phyloP scores from a whole-genome alignment of 2,113 vertebrate genomes.

The Cololabis saira region DNA sequence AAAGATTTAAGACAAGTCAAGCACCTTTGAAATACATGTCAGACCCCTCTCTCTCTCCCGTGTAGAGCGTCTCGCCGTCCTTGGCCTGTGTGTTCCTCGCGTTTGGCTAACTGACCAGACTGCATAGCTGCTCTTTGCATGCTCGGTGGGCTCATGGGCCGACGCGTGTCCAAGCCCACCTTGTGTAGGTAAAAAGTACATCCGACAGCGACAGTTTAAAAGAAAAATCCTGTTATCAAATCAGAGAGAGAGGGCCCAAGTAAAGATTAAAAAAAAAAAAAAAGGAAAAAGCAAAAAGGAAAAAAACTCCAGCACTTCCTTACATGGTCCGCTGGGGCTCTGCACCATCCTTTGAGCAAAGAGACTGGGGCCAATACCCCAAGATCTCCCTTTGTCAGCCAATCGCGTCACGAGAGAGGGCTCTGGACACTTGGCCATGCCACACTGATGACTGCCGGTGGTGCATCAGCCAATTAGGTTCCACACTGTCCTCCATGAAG shows the following conservation, averaged over 20 bases:
- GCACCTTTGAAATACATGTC: slow-evolving; percentile 81
- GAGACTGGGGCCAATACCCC: slow-evolving; percentile 77
- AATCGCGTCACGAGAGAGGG: slow-evolving; percentile 82
- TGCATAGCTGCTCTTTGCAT: slow-evolving; percentile 78
- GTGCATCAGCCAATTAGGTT: slow-evolving; percentile 84
- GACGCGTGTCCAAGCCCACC: slow-evolving; percentile 56
- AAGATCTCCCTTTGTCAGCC: slow-evolving; percentile 84
- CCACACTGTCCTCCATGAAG: slow-evolving; percentile 86
- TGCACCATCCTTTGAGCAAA: slow-evolving; percentile 76
- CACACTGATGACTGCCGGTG: slow-evolving; percentile 81
- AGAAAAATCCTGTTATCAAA: slow-evolving; percentile 58
- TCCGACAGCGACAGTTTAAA: slow-evolving; percentile 53
- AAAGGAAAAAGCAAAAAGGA: slow-evolving; percentile 19
- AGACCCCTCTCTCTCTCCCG: slow-evolving; percentile 71
- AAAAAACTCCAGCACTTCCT: slow-evolving; percentile 63
- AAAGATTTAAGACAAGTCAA: slow-evolving; percentile 74
- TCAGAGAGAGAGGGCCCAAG: slow-evolving; percentile 78
- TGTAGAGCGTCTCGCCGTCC: slow-evolving; percentile 45
- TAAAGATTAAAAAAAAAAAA: slow-evolving; percentile 36
- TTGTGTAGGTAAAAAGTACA: slow-evolving; percentile 61
- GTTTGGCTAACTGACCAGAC: slow-evolving; percentile 58
- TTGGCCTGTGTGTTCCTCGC: slow-evolving; percentile 58
- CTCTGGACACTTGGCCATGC: slow-evolving; percentile 82
- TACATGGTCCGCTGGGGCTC: slow-evolving; percentile 79
- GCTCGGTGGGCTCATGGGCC: slow-evolving; percentile 63